Evolutionary conservation across 1,140 invertebrate genomes (phyloP).

Genomic region (Diprion similis): DNA sequence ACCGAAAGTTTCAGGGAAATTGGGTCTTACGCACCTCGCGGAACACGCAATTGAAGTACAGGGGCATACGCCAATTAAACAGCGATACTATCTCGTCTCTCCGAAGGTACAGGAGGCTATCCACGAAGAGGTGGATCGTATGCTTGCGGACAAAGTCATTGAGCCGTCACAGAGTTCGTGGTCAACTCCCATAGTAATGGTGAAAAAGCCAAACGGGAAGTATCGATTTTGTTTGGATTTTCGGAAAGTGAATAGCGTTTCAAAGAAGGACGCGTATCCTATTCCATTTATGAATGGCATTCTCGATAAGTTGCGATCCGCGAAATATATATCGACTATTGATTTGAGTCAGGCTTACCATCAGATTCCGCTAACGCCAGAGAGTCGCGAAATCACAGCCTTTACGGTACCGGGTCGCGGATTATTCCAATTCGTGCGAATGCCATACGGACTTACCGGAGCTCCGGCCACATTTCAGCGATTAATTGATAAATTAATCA

Average conservation of each 20-base stretch:
- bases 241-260: constrained; percentile 39
- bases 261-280: constrained; percentile 40
- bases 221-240: constrained; percentile 43
- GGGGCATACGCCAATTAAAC: constrained; percentile 38
- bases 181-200: constrained; percentile 35
- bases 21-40: constrained; percentile 21
- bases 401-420: constrained; percentile 37
- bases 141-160: constrained; percentile 32
- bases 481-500: constrained; percentile 46
- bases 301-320: constrained; percentile 16
- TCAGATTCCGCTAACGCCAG: constrained; percentile 30
- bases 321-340: constrained; percentile 30
- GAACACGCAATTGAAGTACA: constrained; percentile 42
- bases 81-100: constrained; percentile 39
- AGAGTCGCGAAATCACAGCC: constrained; percentile 43
- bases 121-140: constrained; percentile 32
- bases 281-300: constrained; percentile 30
- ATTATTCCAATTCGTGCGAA: constrained; percentile 38
- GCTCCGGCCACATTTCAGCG: constrained; percentile 45
- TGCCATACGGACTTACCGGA: constrained; percentile 53
- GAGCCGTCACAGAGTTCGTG: constrained; percentile 33
- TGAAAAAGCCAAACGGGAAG: constrained; percentile 33
- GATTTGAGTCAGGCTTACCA: constrained; percentile 41
- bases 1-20: not conserved
- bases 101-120: constrained; percentile 16